Evolutionary conservation across 2,888 invertebrate genomes (phyloP).

Genomic region (Rambutsinella grinnellia): DNA sequence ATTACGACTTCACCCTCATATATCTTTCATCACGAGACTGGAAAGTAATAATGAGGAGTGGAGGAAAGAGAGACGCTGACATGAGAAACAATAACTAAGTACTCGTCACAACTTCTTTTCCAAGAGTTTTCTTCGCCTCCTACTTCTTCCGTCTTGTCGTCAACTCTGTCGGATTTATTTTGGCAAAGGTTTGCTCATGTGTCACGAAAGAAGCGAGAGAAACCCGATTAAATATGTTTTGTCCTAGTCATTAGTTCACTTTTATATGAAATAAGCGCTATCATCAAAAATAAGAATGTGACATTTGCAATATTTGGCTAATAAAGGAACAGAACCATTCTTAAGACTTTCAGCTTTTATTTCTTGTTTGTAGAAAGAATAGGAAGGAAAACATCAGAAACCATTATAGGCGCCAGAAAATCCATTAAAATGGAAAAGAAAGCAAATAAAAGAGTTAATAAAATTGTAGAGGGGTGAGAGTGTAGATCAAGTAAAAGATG

Average conservation of each 20-base stretch:
- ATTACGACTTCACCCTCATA: not conserved
- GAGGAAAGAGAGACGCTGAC: no score
- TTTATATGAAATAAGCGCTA: conserved; percentile 18
- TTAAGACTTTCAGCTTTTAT: no score
- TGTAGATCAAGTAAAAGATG: no score
- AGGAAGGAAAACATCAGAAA: conserved; percentile 26
- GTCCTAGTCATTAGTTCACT: no score
- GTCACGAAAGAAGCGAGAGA: conserved; percentile 3
- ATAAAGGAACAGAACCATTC: conserved; percentile 58
- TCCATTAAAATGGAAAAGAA: conserved; percentile 48
- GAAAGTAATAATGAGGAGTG: conserved; percentile 1
- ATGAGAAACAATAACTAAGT: no score
- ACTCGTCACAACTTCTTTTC: no score
- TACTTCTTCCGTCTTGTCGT: no score
- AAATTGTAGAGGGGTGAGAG: conserved; percentile 22
- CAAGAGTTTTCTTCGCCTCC: no score
- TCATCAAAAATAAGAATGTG: conserved; percentile 45
- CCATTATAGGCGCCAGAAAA: conserved; percentile 45
- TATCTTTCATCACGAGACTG: conserved; percentile 16
- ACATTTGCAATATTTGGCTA: conserved; percentile 63
- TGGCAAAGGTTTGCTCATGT: no score
- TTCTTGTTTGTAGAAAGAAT: no score
- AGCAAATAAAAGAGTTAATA: conserved; percentile 41
- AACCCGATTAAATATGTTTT: no score
- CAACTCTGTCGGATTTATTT: no score